Evolutionary conservation across 30 jellyfish, hydroid and myxozoan species (phyloP).

Genomic region (Rhopilema esculentum): DNA sequence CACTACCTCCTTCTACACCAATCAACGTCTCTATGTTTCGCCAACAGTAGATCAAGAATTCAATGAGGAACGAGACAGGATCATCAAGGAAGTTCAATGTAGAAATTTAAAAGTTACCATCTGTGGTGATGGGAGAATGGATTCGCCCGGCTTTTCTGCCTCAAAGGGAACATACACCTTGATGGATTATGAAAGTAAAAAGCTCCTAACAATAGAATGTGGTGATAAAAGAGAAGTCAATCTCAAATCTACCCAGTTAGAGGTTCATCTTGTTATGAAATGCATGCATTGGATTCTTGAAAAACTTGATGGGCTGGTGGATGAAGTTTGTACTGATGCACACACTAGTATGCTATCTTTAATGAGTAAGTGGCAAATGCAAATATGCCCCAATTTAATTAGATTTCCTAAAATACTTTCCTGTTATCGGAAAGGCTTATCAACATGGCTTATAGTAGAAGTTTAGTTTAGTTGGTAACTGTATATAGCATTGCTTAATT

Average conservation of each 20-base stretch:
- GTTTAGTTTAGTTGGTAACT: no score
- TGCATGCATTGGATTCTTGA: background rate
- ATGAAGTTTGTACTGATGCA: no score
- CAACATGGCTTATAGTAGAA: no score
- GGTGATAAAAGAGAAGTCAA: constrained; percentile 53
- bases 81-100: background rate
- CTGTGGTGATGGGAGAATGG: constrained; percentile 67
- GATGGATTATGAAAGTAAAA: constrained; percentile 44
- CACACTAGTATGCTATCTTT: no score
- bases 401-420: no score
- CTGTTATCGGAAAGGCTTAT: no score
- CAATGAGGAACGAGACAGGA: background rate
- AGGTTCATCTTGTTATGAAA: background rate
- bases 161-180: constrained; percentile 54
- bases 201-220: constrained; percentile 29
- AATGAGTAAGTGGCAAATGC: no score
- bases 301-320: no score
- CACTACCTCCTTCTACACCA: constrained; percentile 20
- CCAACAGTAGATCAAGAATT: constrained; percentile 59
- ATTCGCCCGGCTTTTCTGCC: constrained; percentile 72
- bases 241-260: background rate
- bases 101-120: background rate
- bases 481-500: no score
- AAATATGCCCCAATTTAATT: no score
- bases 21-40: constrained; percentile 33